Percentiles rank a stretch among this genome's conserved stretches.
Conservation (phyloP, 2,113 vertebrate genomes). For the Nymphicus hollandicus region DNA sequence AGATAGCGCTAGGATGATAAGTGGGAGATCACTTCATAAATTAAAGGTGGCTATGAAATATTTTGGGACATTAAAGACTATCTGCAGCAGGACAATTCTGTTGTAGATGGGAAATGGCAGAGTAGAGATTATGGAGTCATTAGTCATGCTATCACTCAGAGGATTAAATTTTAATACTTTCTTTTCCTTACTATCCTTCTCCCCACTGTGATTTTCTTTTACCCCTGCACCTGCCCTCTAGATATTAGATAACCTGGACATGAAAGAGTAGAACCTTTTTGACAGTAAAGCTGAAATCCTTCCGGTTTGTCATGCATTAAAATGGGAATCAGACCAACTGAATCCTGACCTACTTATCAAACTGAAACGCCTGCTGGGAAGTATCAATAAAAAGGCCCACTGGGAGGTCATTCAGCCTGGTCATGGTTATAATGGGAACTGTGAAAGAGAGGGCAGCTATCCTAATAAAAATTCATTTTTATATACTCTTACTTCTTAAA, state of each 20-base stretch:
- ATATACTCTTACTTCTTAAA: background rate
- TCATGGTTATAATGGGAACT: background rate
- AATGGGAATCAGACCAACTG: slow-evolving; percentile 23
- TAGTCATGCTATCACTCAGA: background rate
- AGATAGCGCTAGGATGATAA: background rate
- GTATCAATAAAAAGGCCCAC: slow-evolving; percentile 40
- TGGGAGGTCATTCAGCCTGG: slow-evolving; percentile 9
- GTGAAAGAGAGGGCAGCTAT: background rate
- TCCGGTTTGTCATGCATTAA: slow-evolving; percentile 48
- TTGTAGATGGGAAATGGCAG: background rate
- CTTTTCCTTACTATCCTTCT: background rate
- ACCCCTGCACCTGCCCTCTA: slow-evolving; percentile 32
- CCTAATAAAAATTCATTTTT: background rate
- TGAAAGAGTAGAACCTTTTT: slow-evolving; percentile 48
- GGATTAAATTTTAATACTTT: slow-evolving; percentile 33
- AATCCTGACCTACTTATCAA: slow-evolving; percentile 54
- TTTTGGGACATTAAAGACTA: background rate
- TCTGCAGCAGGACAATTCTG: background rate
- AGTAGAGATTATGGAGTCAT: background rate
- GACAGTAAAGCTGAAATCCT: slow-evolving; percentile 29
- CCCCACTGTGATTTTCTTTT: background rate
- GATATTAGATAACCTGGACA: slow-evolving; percentile 43
- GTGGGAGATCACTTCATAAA: background rate
- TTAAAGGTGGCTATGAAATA: background rate
- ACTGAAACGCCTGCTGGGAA: slow-evolving; percentile 31